Conservation (phyloP, 2,797 vertebrate genomes). For the Melanotaenia maccullochi region DNA sequence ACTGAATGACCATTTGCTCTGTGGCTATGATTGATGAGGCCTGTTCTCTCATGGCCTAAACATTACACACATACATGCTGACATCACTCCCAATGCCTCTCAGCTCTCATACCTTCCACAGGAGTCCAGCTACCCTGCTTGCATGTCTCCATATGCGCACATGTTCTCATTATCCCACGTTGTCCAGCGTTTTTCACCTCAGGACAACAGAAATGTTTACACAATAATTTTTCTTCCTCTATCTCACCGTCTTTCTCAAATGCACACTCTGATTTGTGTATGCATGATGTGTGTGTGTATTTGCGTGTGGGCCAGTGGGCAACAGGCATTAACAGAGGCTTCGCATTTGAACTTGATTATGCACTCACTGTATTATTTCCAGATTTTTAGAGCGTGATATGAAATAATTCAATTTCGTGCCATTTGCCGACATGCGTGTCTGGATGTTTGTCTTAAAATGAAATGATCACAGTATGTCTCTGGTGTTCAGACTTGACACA, state of each 20-base stretch:
- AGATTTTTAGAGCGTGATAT: slow-evolving; percentile 80
- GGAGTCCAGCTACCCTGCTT: slow-evolving; percentile 42
- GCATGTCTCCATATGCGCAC: slow-evolving; percentile 20
- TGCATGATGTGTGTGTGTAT: slow-evolving; percentile 11
- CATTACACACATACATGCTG: slow-evolving; percentile 41
- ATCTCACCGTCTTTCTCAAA: slow-evolving; percentile 13
- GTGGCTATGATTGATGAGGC: slow-evolving; percentile 46
- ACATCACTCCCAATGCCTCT: slow-evolving; percentile 42
- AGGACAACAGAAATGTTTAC: slow-evolving; percentile 39
- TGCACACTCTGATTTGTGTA: slow-evolving; percentile 21
- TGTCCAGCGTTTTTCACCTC: slow-evolving; percentile 33
- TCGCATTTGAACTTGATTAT: slow-evolving; percentile 77
- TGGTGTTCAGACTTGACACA: slow-evolving; percentile 62
- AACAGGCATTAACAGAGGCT: slow-evolving; percentile 61
- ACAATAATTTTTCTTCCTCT: slow-evolving; percentile 29
- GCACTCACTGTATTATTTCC: slow-evolving; percentile 76
- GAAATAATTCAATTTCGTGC: slow-evolving; percentile 71
- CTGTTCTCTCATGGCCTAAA: slow-evolving; percentile 29
- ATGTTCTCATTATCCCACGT: slow-evolving; percentile 14
- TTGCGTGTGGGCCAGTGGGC: slow-evolving; percentile 46
- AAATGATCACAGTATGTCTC: slow-evolving; percentile 70
- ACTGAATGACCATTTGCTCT: slow-evolving; percentile 52
- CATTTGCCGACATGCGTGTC: slow-evolving; percentile 73
- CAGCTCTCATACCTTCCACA: slow-evolving; percentile 32
- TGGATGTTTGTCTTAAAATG: slow-evolving; percentile 74